Conservation (phyloP, 2,888 invertebrate species). For the Sthenelais limicola region DNA sequence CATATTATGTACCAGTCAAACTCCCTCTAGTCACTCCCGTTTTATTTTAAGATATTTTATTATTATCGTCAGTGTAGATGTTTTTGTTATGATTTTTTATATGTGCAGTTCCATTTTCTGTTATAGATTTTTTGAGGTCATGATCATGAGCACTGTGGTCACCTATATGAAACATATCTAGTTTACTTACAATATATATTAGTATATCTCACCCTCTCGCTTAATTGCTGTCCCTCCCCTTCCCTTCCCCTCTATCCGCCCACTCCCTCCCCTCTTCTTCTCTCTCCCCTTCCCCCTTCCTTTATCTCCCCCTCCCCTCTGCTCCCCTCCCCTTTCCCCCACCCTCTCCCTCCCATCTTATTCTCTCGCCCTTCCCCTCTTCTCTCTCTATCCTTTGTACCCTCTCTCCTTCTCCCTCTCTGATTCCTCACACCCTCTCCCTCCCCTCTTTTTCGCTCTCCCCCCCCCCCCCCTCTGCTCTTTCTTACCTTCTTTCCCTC, state of each 20-base stretch:
- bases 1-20: too few species aligned
- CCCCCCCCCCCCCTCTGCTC: not conserved
- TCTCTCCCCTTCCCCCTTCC: not conserved
- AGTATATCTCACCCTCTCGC: too few species aligned
- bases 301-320: not conserved
- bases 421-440: not conserved
- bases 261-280: not conserved
- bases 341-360: slow-evolving; percentile 2
- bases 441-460: not conserved
- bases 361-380: not conserved
- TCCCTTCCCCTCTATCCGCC: slow-evolving; percentile 4
- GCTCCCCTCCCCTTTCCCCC: not conserved
- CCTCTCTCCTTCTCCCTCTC: not conserved
- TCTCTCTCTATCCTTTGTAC: not conserved
- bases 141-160: too few species aligned
- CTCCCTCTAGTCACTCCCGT: too few species aligned
- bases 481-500: not conserved
- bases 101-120: too few species aligned
- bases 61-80: too few species aligned
- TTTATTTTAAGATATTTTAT: too few species aligned
- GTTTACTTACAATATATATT: too few species aligned
- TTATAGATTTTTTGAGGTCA: too few species aligned
- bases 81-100: too few species aligned
- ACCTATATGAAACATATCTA: too few species aligned
- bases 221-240: not conserved